These are phyloP conservation scores for Lucilia sericata DNA, from an alignment of 1,140 invertebrate species.

Conservation along the genomic window DNA sequence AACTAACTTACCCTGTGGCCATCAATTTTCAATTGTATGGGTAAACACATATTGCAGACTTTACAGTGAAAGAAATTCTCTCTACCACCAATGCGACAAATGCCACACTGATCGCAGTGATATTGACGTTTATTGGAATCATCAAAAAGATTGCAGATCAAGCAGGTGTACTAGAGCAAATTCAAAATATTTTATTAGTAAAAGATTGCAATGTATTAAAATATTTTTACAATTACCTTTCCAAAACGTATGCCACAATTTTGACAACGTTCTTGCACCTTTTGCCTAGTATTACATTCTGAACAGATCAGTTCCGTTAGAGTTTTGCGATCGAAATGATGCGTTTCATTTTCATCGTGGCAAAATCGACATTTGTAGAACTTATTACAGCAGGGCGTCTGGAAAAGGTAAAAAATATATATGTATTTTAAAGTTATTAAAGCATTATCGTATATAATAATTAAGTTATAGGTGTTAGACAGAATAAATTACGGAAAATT, in stretches of 20 bases:
- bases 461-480: no score
- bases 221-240: conserved; percentile 68
- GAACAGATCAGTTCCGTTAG: conserved; percentile 86
- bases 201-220: neutral
- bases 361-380: conserved; percentile 89
- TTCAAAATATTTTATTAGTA: neutral
- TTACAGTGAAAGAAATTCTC: conserved; percentile 90
- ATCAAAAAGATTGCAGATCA: conserved; percentile 89
- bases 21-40: conserved; percentile 78
- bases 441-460: no score
- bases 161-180: conserved; percentile 81
- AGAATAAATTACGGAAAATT: no score
- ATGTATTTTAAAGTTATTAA: no score
- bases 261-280: conserved; percentile 81
- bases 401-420: conserved; percentile 32
- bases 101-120: conserved; percentile 89
- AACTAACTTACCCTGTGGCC: conserved; percentile 79
- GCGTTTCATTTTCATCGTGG: conserved; percentile 87
- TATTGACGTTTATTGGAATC: conserved; percentile 90
- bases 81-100: conserved; percentile 86
- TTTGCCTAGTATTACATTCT: conserved; percentile 82
- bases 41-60: conserved; percentile 89
- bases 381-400: conserved; percentile 90
- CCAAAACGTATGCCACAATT: conserved; percentile 82
- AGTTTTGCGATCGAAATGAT: conserved; percentile 83